These are phyloP conservation scores for Stomorhina lunata DNA, from an alignment of 2,888 invertebrate genomes.

Conservation along the genomic window DNA sequence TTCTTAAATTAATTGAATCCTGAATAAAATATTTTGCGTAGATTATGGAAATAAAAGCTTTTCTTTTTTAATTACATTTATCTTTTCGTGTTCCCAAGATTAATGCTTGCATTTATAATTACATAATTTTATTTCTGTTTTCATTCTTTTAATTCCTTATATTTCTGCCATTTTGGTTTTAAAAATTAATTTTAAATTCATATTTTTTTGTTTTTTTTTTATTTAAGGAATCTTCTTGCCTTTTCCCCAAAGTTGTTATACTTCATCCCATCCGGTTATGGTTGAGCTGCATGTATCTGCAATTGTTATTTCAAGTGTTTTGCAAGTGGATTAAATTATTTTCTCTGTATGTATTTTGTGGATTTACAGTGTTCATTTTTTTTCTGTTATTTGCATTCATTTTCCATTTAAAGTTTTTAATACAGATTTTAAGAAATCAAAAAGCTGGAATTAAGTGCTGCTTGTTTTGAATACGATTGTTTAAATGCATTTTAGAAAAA, in stretches of 20 bases:
- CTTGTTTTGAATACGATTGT: conserved; percentile 15
- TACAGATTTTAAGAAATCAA: conserved; percentile 37
- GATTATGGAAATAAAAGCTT: too few relatives aligned
- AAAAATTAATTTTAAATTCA: conserved; percentile 14
- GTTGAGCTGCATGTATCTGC: conserved; percentile 12
- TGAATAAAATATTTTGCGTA: too few relatives aligned
- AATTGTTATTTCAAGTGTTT: conserved; percentile 59
- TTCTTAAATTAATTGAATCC: too few relatives aligned
- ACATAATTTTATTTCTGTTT: too few relatives aligned
- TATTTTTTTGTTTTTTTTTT: neutral
- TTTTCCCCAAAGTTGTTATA: neutral
- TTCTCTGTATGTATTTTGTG: neutral
- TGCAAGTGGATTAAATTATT: conserved; percentile 58
- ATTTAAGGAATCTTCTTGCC: conserved; percentile 3
- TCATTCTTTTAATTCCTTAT: neutral
- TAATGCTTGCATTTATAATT: neutral
- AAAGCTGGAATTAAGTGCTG: conserved; percentile 46
- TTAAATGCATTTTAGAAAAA: neutral
- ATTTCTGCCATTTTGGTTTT: neutral
- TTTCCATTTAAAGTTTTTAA: conserved; percentile 40
- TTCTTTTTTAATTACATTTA: too few relatives aligned
- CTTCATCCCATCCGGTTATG: neutral
- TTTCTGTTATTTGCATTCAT: neutral
- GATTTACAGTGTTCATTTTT: neutral
- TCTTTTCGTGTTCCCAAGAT: too few relatives aligned